These are phyloP conservation scores for Helicoverpa armigera DNA, from an alignment of 1,140 invertebrate genomes.

Conservation along the genomic window DNA sequence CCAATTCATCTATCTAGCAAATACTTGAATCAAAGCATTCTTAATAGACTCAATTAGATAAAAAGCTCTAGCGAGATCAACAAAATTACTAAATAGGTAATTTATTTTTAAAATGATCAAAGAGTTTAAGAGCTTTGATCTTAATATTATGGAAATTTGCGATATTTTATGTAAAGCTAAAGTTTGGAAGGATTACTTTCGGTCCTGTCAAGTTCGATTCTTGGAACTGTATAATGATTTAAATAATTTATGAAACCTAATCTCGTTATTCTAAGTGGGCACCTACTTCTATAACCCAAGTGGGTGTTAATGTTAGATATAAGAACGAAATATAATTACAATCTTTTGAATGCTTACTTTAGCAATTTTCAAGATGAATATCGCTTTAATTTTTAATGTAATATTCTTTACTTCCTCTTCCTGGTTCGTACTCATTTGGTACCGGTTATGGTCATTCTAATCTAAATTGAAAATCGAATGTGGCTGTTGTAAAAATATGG, in stretches of 20 bases:
- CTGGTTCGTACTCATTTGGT: too few relatives aligned
- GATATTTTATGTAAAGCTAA: background rate
- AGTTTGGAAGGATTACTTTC: conserved; percentile 1
- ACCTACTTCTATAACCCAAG: too few relatives aligned
- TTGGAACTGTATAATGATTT: background rate
- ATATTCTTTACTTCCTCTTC: too few relatives aligned
- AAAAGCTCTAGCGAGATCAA: background rate
- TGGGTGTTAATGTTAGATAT: too few relatives aligned
- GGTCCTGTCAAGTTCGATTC: background rate
- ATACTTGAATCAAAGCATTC: background rate
- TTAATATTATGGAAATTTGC: background rate
- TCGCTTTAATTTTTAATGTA: too few relatives aligned
- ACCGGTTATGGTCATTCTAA: too few relatives aligned
- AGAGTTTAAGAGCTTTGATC: background rate
- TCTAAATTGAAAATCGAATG: too few relatives aligned
- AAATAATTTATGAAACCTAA: background rate
- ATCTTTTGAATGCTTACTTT: too few relatives aligned
- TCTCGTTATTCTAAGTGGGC: too few relatives aligned
- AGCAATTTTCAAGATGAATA: too few relatives aligned
- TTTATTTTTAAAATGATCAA: background rate
- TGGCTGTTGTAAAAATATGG: too few relatives aligned
- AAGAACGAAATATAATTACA: background rate
- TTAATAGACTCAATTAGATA: background rate
- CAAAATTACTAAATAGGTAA: background rate
- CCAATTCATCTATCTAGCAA: background rate